Conservation (phyloP, 2,888 invertebrate genomes). For the Chromoteleia sp. region DNA sequence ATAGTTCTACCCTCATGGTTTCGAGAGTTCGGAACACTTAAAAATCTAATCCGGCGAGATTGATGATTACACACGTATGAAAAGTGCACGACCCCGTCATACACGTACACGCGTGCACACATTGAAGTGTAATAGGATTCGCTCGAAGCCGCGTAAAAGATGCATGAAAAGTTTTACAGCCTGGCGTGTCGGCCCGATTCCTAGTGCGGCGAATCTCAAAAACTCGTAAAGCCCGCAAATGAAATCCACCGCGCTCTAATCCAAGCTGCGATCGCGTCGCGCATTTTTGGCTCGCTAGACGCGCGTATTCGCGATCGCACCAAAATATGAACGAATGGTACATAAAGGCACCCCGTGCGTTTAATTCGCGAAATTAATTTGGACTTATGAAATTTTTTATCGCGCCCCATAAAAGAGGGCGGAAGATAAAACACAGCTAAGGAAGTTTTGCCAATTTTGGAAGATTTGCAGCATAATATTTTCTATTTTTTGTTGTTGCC, state of each 20-base stretch:
- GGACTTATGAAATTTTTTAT: constrained; percentile 66
- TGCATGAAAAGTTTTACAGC: constrained; percentile 77
- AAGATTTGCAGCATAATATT: constrained; percentile 5
- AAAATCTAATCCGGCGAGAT: constrained; percentile 66
- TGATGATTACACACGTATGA: constrained; percentile 69
- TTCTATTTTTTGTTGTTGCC: neutral
- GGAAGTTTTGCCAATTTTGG: constrained; percentile 5
- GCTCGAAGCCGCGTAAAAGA: constrained; percentile 71
- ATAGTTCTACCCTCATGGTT: constrained; percentile 72
- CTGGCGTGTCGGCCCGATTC: constrained; percentile 69
- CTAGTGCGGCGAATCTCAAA: constrained; percentile 78
- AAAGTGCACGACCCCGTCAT: constrained; percentile 51
- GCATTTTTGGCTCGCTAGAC: constrained; percentile 72
- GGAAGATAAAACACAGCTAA: constrained; percentile 27
- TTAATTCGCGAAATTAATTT: constrained; percentile 66
- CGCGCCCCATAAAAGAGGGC: constrained; percentile 43
- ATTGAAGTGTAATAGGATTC: constrained; percentile 70
- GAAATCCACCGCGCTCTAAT: constrained; percentile 81
- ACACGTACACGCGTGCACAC: constrained; percentile 52
- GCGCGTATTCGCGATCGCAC: constrained; percentile 60
- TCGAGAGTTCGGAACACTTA: constrained; percentile 69
- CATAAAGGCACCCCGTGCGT: constrained; percentile 21
- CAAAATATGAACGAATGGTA: constrained; percentile 44
- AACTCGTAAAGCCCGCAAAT: constrained; percentile 83
- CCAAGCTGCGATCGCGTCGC: constrained; percentile 81